Evolutionary conservation across 2,113 vertebrate genomes (phyloP), one percentile per base, ranked within the genome.

Genomic region (Corynorhinus townsendii): DNA sequence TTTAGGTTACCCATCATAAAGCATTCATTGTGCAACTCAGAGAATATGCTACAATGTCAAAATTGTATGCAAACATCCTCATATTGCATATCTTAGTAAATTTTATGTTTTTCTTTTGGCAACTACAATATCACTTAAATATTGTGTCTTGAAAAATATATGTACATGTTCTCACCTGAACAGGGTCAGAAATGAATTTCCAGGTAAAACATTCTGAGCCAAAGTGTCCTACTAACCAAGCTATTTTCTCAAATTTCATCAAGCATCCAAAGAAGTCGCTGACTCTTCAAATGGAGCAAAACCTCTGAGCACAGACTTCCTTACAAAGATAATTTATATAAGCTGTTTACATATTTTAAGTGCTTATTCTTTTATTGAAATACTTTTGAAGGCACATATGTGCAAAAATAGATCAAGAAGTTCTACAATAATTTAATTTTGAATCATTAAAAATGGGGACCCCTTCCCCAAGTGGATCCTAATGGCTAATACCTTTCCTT

Each of bases 1-100:
- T 95, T 62, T 88, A 56, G 24, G 90, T 96, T 96, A 96, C n/a
- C 56, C 3, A 28, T 96, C 22, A 94, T 4, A 95, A 94, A 96
- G 92, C 45, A 89, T 2, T 30, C 68, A 17, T 11, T 85, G 17
- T 35, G 30, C 24, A 96, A 79, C 47, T 91, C 52, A 80, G 12
- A 82, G 7, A 73, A 62, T 56, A 62, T 66, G 64, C 35, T 66
- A 69, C 11, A 66, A 73, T 94, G 38, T 90, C 85, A 92, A 22
- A 77, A 91, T 75, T 84, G 84, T 96, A 86, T 76, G 79, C 33
- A 95, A 85, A 75, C 47, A 83, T 89, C 66, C 90, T 56, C 52
- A 59, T 22, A 69, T 88, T 40, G 56, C 45, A 86, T 66, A 84
- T 83, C 89, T 91, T 45, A 91, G 71, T 38, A 95, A 92, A 95